Evolutionary conservation across 1,140 invertebrate genomes (phyloP).

Genomic region (Sycophaga agraensis): DNA sequence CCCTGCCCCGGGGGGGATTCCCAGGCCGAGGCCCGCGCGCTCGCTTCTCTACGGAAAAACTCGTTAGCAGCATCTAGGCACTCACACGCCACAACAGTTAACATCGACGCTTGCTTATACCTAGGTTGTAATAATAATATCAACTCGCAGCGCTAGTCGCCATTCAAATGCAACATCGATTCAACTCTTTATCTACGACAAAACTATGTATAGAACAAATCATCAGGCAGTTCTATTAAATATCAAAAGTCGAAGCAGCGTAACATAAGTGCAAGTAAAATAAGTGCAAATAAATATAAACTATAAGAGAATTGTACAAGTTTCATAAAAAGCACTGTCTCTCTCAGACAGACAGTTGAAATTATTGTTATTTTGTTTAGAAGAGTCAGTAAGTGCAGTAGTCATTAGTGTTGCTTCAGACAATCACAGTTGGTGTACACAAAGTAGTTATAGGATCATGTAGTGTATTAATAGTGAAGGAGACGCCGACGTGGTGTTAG

Average conservation of each 20-base stretch:
- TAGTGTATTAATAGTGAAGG: not conserved
- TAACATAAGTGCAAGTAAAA: constrained; percentile 12
- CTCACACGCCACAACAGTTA: constrained; percentile 18
- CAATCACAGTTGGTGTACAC: no score
- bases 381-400: not conserved
- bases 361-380: no score
- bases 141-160: not conserved
- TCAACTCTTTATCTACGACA: not conserved
- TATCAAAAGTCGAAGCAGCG: constrained; percentile 10
- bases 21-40: not conserved
- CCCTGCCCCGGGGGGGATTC: no score
- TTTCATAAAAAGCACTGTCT: constrained; percentile 2
- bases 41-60: no score
- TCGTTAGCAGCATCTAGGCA: not conserved
- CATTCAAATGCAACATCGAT: constrained; percentile 2
- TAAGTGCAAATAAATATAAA: constrained; percentile 18
- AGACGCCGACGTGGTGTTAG: not conserved
- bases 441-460: not conserved
- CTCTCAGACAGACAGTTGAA: no score
- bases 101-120: constrained; percentile 31
- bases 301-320: constrained; percentile 2
- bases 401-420: not conserved
- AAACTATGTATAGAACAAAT: constrained; percentile 11
- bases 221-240: not conserved
- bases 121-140: constrained; percentile 23